Evolutionary conservation across 2,113 vertebrate species (phyloP).

Genomic region (Toxotes jaculatrix): DNA sequence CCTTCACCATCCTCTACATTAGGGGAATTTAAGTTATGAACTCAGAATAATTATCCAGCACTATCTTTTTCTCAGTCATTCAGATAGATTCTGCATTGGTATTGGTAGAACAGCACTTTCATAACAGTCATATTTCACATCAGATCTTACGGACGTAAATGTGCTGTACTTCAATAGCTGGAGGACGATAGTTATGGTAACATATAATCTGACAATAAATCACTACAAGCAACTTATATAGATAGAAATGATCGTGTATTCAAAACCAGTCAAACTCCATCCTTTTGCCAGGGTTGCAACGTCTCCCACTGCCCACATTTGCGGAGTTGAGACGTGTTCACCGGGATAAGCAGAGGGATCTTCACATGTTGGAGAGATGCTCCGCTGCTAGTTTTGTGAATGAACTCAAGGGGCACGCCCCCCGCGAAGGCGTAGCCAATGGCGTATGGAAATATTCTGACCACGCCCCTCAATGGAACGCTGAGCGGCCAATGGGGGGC

Average conservation of each 20-base stretch:
- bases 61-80: neutral
- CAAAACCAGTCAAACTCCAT: neutral
- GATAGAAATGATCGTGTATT: neutral
- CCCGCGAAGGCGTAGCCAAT: constrained; percentile 54
- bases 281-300: neutral
- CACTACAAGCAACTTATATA: neutral
- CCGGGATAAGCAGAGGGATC: constrained; percentile 20
- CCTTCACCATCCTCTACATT: neutral
- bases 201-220: neutral
- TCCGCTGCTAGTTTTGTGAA: constrained; percentile 79
- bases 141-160: neutral
- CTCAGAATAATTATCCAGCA: neutral
- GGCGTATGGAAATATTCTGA: neutral
- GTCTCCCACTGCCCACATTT: neutral
- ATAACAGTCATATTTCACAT: neutral
- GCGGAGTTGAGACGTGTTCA: constrained; percentile 32
- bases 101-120: neutral
- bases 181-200: neutral
- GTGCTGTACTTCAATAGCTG: neutral
- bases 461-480: constrained; percentile 34
- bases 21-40: neutral
- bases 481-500: constrained; percentile 67
- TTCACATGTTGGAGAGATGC: constrained; percentile 61
- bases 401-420: constrained; percentile 74
- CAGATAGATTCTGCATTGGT: neutral